These are phyloP conservation scores for Tokudaia tokunoshimensis DNA, from an alignment of 2,797 vertebrate species.

Conservation along the genomic window DNA sequence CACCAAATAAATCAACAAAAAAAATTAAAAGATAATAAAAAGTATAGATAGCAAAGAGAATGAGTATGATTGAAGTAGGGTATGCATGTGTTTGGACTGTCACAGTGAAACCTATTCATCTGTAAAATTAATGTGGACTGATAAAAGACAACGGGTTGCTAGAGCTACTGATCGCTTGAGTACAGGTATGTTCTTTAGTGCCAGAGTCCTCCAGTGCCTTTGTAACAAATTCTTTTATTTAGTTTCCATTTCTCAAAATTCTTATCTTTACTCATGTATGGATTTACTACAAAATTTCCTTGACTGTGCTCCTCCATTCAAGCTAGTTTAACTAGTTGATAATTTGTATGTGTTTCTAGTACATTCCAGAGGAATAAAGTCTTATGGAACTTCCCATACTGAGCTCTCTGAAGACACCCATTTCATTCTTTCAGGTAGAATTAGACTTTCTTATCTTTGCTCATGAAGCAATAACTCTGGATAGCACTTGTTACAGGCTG, in stretches of 20 bases:
- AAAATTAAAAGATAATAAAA: neutral
- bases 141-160: neutral
- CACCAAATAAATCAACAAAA: neutral
- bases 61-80: neutral
- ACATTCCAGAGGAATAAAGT: neutral
- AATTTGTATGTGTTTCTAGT: neutral
- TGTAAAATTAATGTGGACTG: neutral
- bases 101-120: neutral
- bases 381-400: neutral
- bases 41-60: neutral
- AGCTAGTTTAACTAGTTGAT: neutral
- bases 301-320: neutral
- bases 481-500: neutral
- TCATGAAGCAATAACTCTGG: neutral
- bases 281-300: neutral
- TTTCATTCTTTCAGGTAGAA: neutral
- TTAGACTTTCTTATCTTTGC: neutral
- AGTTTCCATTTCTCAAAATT: slow-evolving; percentile 18
- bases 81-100: neutral
- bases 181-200: neutral
- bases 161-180: neutral
- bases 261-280: neutral
- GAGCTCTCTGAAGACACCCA: neutral
- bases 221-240: neutral
- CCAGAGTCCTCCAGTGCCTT: neutral